phyloP scores from a whole-genome alignment of 2,113 vertebrate species.

The Amblyopsis rosae region DNA sequence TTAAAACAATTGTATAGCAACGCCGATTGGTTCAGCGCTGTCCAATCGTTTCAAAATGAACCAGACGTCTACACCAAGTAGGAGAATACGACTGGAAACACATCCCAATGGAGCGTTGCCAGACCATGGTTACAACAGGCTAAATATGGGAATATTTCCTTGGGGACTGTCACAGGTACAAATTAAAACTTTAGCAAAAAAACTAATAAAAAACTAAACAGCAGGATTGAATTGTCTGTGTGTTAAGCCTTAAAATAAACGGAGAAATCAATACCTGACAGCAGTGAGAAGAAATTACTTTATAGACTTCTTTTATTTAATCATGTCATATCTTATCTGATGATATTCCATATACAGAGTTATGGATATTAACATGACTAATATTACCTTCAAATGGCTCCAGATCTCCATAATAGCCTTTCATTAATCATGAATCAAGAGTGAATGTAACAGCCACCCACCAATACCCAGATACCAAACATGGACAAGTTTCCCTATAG shows the following conservation, averaged over 20 bases:
- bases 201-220: neutral
- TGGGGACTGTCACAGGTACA: constrained; percentile 8
- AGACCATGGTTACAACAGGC: too few species aligned
- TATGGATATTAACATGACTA: constrained; percentile 8
- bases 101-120: too few species aligned
- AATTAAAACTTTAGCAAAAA: neutral
- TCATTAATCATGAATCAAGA: constrained; percentile 16
- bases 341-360: constrained; percentile 3
- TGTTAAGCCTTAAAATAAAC: constrained; percentile 3
- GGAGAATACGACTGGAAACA: too few species aligned
- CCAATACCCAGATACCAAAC: too few species aligned
- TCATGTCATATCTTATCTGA: constrained; percentile 9
- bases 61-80: too few species aligned
- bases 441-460: too few species aligned
- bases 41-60: too few species aligned
- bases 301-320: constrained; percentile 24
- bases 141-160: neutral
- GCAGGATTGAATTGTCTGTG: constrained; percentile 7
- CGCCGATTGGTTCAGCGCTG: too few species aligned
- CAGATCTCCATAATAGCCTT: constrained; percentile 14
- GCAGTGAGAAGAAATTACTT: neutral
- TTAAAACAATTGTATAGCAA: too few species aligned
- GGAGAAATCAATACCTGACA: constrained; percentile 13
- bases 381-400: constrained; percentile 17
- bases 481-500: too few species aligned